A percentile compares a stretch with the other conserved stretches of the same genome.
Evolutionary conservation across 2,113 vertebrate species (phyloP).

Genomic region (Lophotis ruficrista): DNA sequence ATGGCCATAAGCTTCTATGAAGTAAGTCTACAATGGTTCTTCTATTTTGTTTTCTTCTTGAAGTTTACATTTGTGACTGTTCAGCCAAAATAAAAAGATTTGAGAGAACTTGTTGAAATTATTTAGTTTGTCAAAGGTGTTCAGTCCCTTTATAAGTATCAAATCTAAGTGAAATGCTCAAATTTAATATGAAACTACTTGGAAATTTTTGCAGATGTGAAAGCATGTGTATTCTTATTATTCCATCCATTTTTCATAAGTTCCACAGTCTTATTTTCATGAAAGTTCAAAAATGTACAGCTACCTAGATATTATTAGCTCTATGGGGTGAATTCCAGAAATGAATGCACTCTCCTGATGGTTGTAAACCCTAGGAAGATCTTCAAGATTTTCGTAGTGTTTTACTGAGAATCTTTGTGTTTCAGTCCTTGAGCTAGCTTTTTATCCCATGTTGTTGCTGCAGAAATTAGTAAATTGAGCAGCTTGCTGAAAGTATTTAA

Average conservation of each 20-base stretch:
- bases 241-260: neutral
- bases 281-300: neutral
- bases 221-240: neutral
- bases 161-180: neutral
- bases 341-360: neutral
- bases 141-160: neutral
- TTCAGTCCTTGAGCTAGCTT: neutral
- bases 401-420: neutral
- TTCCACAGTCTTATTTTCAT: neutral
- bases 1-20: conserved; percentile 92
- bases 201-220: neutral
- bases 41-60: neutral
- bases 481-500: neutral
- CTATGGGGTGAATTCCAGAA: neutral
- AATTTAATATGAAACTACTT: neutral
- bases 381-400: neutral
- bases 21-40: conserved; percentile 74
- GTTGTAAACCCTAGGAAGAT: neutral
- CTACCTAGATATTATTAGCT: neutral
- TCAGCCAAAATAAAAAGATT: neutral
- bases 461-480: neutral
- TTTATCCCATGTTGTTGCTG: neutral
- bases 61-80: neutral
- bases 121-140: neutral
- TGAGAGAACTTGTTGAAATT: neutral